Conservation (phyloP, 64 coral and sea anemone genomes). For the Porites lutea region DNA sequence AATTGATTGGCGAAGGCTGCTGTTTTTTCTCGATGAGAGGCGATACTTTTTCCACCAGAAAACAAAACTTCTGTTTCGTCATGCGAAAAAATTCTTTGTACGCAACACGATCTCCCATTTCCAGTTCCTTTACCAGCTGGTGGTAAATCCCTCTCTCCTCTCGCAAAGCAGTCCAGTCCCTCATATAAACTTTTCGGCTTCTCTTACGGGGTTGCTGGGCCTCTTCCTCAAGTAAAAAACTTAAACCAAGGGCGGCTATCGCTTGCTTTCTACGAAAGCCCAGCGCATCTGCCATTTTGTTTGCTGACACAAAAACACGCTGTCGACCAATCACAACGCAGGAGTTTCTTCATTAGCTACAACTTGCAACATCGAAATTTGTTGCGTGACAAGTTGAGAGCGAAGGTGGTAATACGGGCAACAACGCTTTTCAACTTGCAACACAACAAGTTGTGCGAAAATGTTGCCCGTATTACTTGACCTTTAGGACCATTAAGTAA, state of each 20-base stretch:
- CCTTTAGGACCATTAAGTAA: too few species aligned
- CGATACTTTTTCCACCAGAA: conserved; percentile 1
- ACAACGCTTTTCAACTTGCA: too few species aligned
- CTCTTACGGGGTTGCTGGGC: neutral
- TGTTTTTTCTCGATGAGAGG: neutral
- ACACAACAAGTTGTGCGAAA: too few species aligned
- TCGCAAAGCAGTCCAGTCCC: conserved; percentile 6
- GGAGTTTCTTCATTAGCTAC: too few species aligned
- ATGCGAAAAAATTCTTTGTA: conserved; percentile 21
- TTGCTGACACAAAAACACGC: neutral
- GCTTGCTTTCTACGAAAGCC: neutral
- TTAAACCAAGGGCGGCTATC: neutral
- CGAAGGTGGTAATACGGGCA: too few species aligned
- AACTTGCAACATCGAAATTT: too few species aligned
- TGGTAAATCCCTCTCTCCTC: conserved; percentile 28
- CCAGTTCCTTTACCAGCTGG: conserved; percentile 38
- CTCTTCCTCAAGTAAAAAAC: neutral
- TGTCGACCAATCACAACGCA: too few species aligned
- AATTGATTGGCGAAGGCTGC: neutral
- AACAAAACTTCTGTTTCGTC: neutral
- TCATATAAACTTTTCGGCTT: neutral
- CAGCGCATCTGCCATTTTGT: neutral
- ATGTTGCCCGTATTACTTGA: too few species aligned
- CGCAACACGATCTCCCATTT: neutral
- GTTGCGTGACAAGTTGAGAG: too few species aligned